Evolutionary conservation across 2,797 vertebrate species (phyloP).

Genomic region (Pipistrellus pipistrellus): DNA sequence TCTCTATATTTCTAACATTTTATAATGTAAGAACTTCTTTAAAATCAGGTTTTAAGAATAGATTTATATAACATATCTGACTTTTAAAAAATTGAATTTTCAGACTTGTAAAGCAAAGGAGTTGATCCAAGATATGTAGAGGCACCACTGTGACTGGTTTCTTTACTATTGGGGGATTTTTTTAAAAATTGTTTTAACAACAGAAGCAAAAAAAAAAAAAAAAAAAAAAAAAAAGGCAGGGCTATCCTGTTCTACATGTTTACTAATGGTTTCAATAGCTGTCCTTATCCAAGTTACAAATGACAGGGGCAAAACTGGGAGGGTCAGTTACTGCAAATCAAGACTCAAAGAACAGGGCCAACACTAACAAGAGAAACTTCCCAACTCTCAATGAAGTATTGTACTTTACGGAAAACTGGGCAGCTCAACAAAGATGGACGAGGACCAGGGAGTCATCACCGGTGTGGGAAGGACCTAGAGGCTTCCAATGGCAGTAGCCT

Average conservation of each 20-base stretch:
- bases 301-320: conserved; percentile 13
- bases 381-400: neutral
- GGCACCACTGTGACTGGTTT: neutral
- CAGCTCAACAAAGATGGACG: neutral
- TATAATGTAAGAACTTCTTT: neutral
- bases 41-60: neutral
- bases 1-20: conserved; percentile 18
- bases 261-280: neutral
- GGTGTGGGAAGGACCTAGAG: neutral
- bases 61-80: neutral
- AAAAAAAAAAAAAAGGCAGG: neutral
- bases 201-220: neutral
- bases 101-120: conserved; percentile 14
- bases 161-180: neutral
- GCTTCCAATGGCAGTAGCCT: neutral
- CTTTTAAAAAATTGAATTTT: conserved; percentile 44
- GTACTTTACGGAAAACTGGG: conserved; percentile 41
- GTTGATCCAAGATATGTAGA: neutral
- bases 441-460: neutral
- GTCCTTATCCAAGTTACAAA: neutral
- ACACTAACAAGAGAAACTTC: conserved; percentile 13
- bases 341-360: conserved; percentile 12
- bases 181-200: conserved; percentile 57
- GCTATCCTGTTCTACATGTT: neutral
- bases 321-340: neutral